A percentile compares a stretch with the other conserved stretches of the same genome.
phyloP scores from a whole-genome alignment of 2,797 vertebrate species.

The Cyclopterus lumpus region DNA sequence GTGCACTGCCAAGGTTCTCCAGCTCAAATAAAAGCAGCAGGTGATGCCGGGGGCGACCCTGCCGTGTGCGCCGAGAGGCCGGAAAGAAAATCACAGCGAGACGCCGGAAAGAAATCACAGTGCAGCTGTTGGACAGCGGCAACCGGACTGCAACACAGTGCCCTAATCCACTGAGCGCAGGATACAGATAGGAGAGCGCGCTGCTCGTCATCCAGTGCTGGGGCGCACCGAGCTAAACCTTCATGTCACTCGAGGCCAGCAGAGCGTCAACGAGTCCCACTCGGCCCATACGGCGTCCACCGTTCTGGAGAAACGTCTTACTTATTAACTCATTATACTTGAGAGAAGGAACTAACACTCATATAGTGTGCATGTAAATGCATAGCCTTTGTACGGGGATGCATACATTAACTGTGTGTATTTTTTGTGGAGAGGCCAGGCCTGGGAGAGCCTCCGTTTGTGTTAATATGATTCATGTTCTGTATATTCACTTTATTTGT shows the following conservation, averaged over 20 bases:
- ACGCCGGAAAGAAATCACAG: slow-evolving; percentile 22
- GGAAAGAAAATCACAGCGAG: slow-evolving; percentile 21
- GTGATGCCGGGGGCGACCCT: slow-evolving; percentile 1
- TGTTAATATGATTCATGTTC: not conserved
- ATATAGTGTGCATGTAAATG: not conserved
- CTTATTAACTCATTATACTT: not conserved
- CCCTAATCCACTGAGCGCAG: not conserved
- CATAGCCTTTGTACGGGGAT: no score
- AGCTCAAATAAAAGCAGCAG: slow-evolving; percentile 40
- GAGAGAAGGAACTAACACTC: not conserved
- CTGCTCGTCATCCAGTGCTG: slow-evolving; percentile 1
- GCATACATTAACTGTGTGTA: not conserved
- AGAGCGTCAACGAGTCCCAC: not conserved
- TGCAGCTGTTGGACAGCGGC: slow-evolving; percentile 18
- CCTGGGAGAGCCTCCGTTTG: not conserved
- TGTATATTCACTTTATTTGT: not conserved
- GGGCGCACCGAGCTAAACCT: not conserved
- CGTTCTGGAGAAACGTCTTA: not conserved
- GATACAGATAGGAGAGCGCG: not conserved
- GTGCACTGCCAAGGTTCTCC: slow-evolving; percentile 1
- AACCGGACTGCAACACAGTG: slow-evolving; percentile 5
- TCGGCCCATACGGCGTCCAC: not conserved
- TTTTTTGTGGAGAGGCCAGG: no score
- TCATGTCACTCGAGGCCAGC: not conserved
- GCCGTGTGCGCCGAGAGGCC: slow-evolving; percentile 23